phyloP scores from a whole-genome alignment of 2,888 invertebrate species.

The Brenthis ino region DNA sequence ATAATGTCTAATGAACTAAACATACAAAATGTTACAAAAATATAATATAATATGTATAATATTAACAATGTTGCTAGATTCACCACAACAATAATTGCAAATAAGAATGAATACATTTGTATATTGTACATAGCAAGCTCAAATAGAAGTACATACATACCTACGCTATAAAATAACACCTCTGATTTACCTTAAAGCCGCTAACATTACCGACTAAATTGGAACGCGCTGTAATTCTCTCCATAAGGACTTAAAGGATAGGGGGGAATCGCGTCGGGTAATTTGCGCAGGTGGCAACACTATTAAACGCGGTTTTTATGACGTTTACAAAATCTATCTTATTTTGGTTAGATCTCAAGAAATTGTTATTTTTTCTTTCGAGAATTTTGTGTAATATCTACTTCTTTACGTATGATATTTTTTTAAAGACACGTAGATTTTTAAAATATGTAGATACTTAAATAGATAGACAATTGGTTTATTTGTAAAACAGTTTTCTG shows the following conservation, averaged over 20 bases:
- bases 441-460: too few species aligned
- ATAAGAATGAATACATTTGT: not conserved
- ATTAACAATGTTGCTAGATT: too few species aligned
- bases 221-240: conserved; percentile 53
- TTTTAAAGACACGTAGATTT: too few species aligned
- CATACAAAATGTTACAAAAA: too few species aligned
- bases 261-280: conserved; percentile 47
- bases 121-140: not conserved
- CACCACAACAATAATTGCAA: too few species aligned
- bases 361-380: conserved; percentile 9
- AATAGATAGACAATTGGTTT: too few species aligned
- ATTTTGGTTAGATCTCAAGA: conserved; percentile 8
- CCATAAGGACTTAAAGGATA: conserved; percentile 44
- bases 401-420: too few species aligned
- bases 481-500: too few species aligned
- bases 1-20: too few species aligned
- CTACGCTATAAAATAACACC: conserved; percentile 49
- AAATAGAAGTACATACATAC: conserved; percentile 33
- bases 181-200: conserved; percentile 57
- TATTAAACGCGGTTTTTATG: conserved; percentile 43
- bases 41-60: too few species aligned
- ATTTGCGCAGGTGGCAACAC: conserved; percentile 44
- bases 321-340: conserved; percentile 30
- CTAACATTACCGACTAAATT: conserved; percentile 59
- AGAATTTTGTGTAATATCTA: not conserved